These are phyloP conservation scores for Eurosta solidaginis DNA, from an alignment of 1,140 invertebrate species.

Conservation along the genomic window DNA sequence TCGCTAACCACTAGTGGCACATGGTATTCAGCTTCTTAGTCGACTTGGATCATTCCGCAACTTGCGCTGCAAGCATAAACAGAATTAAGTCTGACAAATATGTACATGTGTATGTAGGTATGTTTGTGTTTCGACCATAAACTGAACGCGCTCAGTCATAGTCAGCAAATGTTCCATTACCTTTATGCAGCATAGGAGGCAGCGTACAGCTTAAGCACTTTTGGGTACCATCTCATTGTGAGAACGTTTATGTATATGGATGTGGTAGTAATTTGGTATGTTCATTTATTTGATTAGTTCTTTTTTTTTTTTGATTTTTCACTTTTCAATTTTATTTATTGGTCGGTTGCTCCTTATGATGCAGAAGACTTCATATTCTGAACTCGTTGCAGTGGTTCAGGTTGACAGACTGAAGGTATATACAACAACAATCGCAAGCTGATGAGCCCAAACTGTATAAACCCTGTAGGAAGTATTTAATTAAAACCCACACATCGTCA, in stretches of 20 bases:
- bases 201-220: not conserved
- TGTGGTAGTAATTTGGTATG: not conserved
- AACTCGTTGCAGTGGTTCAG: conserved; percentile 24
- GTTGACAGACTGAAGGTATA: not conserved
- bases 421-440: not conserved
- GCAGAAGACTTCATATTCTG: conserved; percentile 16
- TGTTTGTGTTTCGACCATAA: conserved; percentile 1
- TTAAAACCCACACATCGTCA: no score
- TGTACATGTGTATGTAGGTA: no score
- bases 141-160: not conserved
- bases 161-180: not conserved
- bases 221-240: not conserved
- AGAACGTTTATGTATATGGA: not conserved
- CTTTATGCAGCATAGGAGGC: not conserved
- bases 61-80: not conserved
- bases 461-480: not conserved
- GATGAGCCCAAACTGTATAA: not conserved
- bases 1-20: not conserved
- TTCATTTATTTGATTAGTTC: not conserved
- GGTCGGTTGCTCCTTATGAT: conserved; percentile 17
- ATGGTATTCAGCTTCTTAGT: not conserved
- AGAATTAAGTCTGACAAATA: not conserved
- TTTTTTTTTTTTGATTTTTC: not conserved
- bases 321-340: conserved; percentile 22
- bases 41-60: not conserved